Evolutionary conservation across 2,797 vertebrate genomes (phyloP).

Genomic region (Neosalanx taihuensis): DNA sequence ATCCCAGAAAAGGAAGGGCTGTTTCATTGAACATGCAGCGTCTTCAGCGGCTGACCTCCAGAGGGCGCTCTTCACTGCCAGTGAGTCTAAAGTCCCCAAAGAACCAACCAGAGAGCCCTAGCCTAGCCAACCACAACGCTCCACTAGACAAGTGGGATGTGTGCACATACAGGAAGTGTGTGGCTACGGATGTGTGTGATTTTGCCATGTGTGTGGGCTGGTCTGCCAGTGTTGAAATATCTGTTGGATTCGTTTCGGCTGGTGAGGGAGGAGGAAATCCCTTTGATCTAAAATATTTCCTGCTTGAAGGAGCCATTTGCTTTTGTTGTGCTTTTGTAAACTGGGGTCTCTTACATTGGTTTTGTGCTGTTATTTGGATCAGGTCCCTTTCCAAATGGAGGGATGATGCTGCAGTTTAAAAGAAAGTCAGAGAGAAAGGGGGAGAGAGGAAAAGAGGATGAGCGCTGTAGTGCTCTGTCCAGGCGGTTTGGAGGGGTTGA

Average conservation of each 20-base stretch:
- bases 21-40: slow-evolving; percentile 72
- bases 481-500: slow-evolving; percentile 9
- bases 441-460: slow-evolving; percentile 57
- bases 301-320: neutral
- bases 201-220: slow-evolving; percentile 18
- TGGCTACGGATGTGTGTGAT: slow-evolving; percentile 41
- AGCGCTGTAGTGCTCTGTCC: slow-evolving; percentile 57
- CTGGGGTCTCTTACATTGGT: slow-evolving; percentile 73
- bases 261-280: neutral
- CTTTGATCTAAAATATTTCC: neutral
- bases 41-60: slow-evolving; percentile 72
- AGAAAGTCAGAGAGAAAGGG: slow-evolving; percentile 71
- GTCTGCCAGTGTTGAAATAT: neutral
- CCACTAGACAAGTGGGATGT: slow-evolving; percentile 40
- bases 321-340: slow-evolving; percentile 63
- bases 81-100: slow-evolving; percentile 40
- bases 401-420: slow-evolving; percentile 74
- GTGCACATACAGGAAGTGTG: slow-evolving; percentile 29
- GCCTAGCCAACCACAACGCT: slow-evolving; percentile 40
- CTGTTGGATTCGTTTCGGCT: neutral
- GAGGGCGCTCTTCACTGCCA: slow-evolving; percentile 69
- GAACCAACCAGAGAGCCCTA: slow-evolving; percentile 57
- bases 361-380: slow-evolving; percentile 73
- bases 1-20: slow-evolving; percentile 72
- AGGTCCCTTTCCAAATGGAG: slow-evolving; percentile 74